Evolutionary conservation across 2,888 invertebrate species (phyloP).

Genomic region (Magallana nippona): DNA sequence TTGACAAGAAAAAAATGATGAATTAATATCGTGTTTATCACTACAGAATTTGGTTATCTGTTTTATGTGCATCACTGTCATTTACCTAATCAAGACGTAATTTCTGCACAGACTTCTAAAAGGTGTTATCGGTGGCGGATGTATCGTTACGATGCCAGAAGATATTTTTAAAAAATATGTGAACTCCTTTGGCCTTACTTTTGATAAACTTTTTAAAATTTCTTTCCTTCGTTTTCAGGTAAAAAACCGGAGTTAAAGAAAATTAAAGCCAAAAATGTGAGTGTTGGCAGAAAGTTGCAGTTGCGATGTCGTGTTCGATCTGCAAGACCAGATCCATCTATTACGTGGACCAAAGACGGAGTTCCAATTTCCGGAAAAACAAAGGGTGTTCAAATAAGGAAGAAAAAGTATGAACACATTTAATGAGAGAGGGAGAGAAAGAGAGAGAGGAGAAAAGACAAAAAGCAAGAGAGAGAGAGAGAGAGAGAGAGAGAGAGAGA

Average conservation of each 20-base stretch:
- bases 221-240: slow-evolving; percentile 33
- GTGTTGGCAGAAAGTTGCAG: slow-evolving; percentile 42
- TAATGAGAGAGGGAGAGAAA: not conserved
- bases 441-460: not conserved
- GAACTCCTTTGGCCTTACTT: not conserved
- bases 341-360: slow-evolving; percentile 49
- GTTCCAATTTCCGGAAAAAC: slow-evolving; percentile 35
- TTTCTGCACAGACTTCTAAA: not conserved
- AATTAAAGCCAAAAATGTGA: slow-evolving; percentile 45
- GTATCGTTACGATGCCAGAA: not conserved
- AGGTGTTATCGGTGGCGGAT: not conserved
- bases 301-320: slow-evolving; percentile 47
- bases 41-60: slow-evolving; percentile 15
- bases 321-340: slow-evolving; percentile 40
- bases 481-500: not conserved
- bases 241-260: slow-evolving; percentile 49
- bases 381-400: slow-evolving; percentile 41
- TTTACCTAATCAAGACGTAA: slow-evolving; percentile 15
- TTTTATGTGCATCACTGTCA: slow-evolving; percentile 23
- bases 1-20: slow-evolving; percentile 24
- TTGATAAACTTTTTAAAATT: not conserved
- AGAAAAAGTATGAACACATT: slow-evolving; percentile 18
- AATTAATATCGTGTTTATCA: slow-evolving; percentile 21
- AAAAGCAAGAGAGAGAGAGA: not conserved
- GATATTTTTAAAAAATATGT: not conserved